Conservation (phyloP, 2,888 invertebrate genomes). For the Drosophila eohydei region DNA sequence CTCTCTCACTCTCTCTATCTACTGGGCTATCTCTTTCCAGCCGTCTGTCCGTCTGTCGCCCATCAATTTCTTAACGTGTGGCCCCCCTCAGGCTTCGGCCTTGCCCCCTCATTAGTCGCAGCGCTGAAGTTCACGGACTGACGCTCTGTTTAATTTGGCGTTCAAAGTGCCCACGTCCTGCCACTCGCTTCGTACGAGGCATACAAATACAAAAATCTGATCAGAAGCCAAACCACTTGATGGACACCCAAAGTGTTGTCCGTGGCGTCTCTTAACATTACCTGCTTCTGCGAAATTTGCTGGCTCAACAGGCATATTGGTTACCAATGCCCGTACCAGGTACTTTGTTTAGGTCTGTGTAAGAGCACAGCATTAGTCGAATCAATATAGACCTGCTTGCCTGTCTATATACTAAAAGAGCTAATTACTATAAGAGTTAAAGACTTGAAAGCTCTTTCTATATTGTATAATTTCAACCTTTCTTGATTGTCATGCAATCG, state of each 20-base stretch:
- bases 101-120: conserved; percentile 42
- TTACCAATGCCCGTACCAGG: not conserved
- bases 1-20: not conserved
- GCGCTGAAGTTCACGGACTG: conserved; percentile 53
- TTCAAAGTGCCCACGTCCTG: conserved; percentile 70
- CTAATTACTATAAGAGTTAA: too few relatives aligned
- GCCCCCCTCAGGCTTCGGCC: not conserved
- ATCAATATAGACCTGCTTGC: too few relatives aligned
- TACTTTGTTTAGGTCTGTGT: not conserved
- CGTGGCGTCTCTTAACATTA: not conserved
- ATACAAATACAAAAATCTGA: conserved; percentile 48
- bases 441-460: too few relatives aligned
- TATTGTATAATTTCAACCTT: too few relatives aligned
- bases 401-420: too few relatives aligned
- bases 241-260: conserved; percentile 25
- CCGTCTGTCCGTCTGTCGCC: conserved; percentile 16
- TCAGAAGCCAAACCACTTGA: conserved; percentile 55
- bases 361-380: not conserved
- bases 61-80: conserved; percentile 62
- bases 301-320: not conserved
- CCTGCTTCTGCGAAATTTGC: not conserved
- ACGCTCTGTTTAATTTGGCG: conserved; percentile 70
- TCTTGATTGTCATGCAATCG: not conserved
- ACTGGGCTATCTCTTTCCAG: not conserved
- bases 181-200: conserved; percentile 23